Percentiles rank a stretch among this genome's conserved stretches.
These are phyloP conservation scores for Pseudopodoces humilis DNA, from an alignment of 2,113 vertebrate genomes.

Conservation along the genomic window DNA sequence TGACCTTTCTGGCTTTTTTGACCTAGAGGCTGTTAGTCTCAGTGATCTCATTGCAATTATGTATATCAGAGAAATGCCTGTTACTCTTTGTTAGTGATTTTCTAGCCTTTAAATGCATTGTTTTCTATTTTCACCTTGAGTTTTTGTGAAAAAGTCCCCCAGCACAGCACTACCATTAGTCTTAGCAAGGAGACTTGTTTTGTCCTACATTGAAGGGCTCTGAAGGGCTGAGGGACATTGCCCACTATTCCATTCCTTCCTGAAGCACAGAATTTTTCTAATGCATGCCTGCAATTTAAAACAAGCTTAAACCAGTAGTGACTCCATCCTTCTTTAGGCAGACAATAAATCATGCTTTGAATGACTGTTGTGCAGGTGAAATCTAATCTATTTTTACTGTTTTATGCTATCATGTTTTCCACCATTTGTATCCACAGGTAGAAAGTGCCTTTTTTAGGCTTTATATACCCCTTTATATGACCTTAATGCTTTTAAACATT, in stretches of 20 bases:
- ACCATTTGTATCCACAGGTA: neutral
- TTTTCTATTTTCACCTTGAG: neutral
- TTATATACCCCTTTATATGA: neutral
- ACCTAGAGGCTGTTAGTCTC: neutral
- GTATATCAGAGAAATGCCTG: neutral
- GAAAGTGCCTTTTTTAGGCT: neutral
- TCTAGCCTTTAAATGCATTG: neutral
- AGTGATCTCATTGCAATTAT: neutral
- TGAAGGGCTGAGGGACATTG: neutral
- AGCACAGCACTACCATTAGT: neutral
- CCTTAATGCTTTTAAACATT: neutral
- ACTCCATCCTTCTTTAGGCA: neutral
- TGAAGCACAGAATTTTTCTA: neutral
- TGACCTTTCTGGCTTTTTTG: neutral
- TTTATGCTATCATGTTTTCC: neutral
- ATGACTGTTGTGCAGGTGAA: neutral
- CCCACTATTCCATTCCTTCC: neutral
- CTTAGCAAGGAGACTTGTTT: neutral
- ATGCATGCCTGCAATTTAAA: neutral
- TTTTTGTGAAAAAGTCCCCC: neutral
- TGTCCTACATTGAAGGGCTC: neutral
- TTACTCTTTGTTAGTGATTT: neutral
- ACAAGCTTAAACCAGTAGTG: neutral
- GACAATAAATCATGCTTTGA: neutral
- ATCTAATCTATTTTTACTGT: neutral